phyloP scores from a whole-genome alignment of 2,113 vertebrate species.

The Elgaria multicarinata region DNA sequence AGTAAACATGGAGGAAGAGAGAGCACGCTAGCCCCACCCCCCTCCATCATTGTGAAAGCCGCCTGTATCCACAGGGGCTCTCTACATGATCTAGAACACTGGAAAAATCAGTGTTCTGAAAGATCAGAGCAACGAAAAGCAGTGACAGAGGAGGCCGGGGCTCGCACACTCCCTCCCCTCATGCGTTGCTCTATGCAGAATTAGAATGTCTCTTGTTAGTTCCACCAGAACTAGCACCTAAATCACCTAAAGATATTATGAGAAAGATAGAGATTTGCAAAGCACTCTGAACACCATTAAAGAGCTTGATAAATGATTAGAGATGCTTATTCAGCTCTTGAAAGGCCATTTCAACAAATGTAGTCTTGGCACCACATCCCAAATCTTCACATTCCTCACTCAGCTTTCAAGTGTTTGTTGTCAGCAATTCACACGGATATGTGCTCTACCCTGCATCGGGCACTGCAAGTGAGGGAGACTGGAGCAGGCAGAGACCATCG shows the following conservation, averaged over 20 bases:
- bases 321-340: not conserved
- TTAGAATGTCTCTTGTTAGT: too few relatives aligned
- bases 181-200: too few relatives aligned
- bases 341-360: not conserved
- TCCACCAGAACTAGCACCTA: too few relatives aligned
- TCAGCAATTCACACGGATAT: not conserved
- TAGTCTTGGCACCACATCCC: not conserved
- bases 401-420: not conserved
- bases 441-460: not conserved
- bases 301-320: constrained; percentile 4
- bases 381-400: not conserved
- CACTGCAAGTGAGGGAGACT: not conserved
- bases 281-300: not conserved
- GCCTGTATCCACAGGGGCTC: too few relatives aligned
- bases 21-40: too few relatives aligned
- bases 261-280: not conserved
- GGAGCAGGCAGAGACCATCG: not conserved
- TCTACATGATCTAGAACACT: too few relatives aligned
- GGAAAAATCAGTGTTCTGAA: too few relatives aligned
- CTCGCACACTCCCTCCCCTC: too few relatives aligned
- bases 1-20: too few relatives aligned
- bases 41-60: too few relatives aligned
- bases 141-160: too few relatives aligned
- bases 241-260: not conserved
- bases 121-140: too few relatives aligned